Base-by-base conservation (phyloP, 2,113 vertebrate genomes). In the Xenopus borealis region DNA sequence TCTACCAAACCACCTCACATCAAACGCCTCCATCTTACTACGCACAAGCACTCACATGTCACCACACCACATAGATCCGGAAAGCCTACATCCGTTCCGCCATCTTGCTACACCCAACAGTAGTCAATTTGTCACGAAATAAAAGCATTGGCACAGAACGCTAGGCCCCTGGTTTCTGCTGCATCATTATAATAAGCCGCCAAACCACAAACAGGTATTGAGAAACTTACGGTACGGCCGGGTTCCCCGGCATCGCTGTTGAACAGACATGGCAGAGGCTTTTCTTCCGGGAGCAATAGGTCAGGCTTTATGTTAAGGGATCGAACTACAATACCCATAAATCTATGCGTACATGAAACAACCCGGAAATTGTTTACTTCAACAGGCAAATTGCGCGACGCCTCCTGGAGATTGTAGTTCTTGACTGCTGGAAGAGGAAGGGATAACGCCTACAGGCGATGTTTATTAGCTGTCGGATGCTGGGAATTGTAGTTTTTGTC, bases 61-160 rank as follows among this genome's bases (percentile, higher is more conserved):
- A 40, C 10, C 8, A 47, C 47, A n/a, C n/a, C n/a, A n/a, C n/a
- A n/a, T n/a, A 52, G 27, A 58, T 40, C 66, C 66, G 73, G 73
- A 76, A 76, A 66, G n/a, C 52, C 6, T 7, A 9, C 23, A 2
- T 59, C 7, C 66, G 16, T 66, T 59, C 7, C 66, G 16, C 73
- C 73, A 76, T 76, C 66, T 76, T 76, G 12, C 66, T 76, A 69
- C 73, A 75, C 66, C 66, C 55, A 23, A 10, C 11, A 6, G 33
- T 10, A 7, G 23, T 20, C 17, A 12, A 8, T 30, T 7, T 16
- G 3, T 12, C 58, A 10, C 1, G 12, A 61, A 27, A 2, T 16
- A n/a, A 55, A 55, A 55, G 16, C 1, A n/a, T 7, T n/a, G 0
- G 0, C 14, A n/a, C 18, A 3, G 20, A 3, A 12, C 14, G 14